Percentiles rank a stretch among this genome's conserved stretches.
Evolutionary conservation across 2,888 invertebrate species (phyloP).

Genomic region (Epinotia brunnichana): DNA sequence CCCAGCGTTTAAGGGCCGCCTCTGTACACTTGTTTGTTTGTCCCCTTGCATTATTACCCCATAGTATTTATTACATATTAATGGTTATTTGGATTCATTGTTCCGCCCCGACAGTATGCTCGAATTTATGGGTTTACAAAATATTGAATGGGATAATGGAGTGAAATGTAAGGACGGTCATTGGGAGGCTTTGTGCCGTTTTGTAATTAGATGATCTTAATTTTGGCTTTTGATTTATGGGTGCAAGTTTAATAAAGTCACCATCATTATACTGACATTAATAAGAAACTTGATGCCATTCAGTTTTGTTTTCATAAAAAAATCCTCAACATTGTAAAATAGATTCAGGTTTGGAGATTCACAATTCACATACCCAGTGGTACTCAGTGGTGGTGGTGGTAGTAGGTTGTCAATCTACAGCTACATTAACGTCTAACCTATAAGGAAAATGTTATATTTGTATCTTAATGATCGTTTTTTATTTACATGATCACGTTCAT

Average conservation of each 20-base stretch:
- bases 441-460: too few relatives aligned
- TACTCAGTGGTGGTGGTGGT: too few relatives aligned
- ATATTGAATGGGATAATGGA: conserved; percentile 72
- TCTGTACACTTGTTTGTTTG: conserved; percentile 81
- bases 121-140: conserved; percentile 79
- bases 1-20: conserved; percentile 73
- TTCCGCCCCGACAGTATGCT: conserved; percentile 80
- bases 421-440: too few relatives aligned
- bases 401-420: too few relatives aligned
- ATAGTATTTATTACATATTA: conserved; percentile 84
- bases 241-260: conserved; percentile 22
- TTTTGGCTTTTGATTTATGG: conserved; percentile 42
- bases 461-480: too few relatives aligned
- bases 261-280: neutral
- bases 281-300: neutral
- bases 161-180: conserved; percentile 67
- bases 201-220: conserved; percentile 66
- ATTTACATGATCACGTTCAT: neutral
- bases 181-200: conserved; percentile 60
- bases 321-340: neutral
- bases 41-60: conserved; percentile 80
- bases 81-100: conserved; percentile 84
- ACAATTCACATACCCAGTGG: too few relatives aligned
- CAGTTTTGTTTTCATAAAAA: neutral
- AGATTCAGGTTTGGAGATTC: neutral